Evolutionary conservation across 2,113 vertebrate genomes (phyloP).

Genomic region (Callorhinus ursinus): DNA sequence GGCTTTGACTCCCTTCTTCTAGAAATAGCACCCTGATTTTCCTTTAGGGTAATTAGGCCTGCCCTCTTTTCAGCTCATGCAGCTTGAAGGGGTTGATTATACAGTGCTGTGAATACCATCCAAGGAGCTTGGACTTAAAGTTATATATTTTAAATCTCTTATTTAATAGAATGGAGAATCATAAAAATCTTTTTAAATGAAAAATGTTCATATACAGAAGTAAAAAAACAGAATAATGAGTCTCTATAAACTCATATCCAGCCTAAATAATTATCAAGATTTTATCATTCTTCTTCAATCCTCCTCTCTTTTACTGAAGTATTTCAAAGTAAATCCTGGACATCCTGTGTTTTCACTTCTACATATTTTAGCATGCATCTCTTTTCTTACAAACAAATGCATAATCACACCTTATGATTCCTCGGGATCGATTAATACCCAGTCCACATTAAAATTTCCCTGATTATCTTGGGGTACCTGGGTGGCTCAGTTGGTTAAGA

Average conservation of each 20-base stretch:
- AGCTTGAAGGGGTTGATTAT: neutral
- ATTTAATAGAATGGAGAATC: neutral
- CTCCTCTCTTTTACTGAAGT: neutral
- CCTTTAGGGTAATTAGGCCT: neutral
- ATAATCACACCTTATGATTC: neutral
- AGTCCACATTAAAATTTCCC: neutral
- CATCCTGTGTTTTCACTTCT: neutral
- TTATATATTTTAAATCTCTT: constrained; percentile 14
- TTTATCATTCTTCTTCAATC: neutral
- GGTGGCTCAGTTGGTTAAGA: neutral
- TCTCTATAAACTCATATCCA: neutral
- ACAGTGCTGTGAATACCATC: neutral
- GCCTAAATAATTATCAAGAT: neutral
- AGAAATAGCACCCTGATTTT: neutral
- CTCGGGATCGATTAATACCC: neutral
- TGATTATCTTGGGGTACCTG: neutral
- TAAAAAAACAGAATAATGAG: neutral
- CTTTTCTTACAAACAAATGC: neutral
- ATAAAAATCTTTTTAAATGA: neutral
- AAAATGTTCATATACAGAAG: neutral
- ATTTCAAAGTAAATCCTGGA: constrained; percentile 9
- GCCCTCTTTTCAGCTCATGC: neutral
- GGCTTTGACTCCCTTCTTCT: neutral
- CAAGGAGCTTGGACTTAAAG: neutral
- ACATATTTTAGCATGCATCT: neutral